These are phyloP conservation scores for Stichopus horrens DNA, from an alignment of 53 echinoderm and acorn worm species.

Conservation along the genomic window DNA sequence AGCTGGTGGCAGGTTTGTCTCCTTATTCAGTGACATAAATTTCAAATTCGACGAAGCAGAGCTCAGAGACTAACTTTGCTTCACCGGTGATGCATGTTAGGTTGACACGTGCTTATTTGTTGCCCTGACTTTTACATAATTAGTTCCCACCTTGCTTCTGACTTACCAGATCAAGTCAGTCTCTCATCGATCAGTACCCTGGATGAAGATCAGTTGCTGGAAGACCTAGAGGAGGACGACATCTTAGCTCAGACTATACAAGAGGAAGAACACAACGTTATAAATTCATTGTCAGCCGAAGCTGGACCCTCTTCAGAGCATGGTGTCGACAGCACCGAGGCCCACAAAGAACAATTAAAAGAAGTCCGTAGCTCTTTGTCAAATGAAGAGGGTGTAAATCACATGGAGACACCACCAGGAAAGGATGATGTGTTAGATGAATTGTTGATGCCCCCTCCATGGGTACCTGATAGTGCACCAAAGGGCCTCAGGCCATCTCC, in stretches of 20 bases:
- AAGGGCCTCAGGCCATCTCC: conserved; percentile 77
- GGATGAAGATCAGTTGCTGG: conserved; percentile 27
- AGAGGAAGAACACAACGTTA: conserved; percentile 21
- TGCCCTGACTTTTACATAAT: neutral
- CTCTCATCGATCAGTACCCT: conserved; percentile 28
- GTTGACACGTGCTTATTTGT: neutral
- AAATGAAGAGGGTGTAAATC: neutral
- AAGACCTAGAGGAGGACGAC: conserved; percentile 10
- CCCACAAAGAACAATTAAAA: neutral
- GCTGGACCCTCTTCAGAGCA: conserved; percentile 7
- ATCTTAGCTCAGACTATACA: neutral
- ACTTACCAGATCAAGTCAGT: neutral
- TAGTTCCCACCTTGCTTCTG: neutral
- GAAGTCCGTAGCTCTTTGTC: neutral
- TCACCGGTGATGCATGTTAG: neutral
- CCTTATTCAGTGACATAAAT: neutral
- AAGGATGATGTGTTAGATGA: conserved; percentile 57
- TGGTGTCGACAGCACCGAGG: neutral
- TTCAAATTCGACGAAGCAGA: neutral
- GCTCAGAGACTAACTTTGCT: neutral
- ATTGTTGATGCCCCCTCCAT: conserved; percentile 66
- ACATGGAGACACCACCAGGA: neutral
- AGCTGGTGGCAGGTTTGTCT: too few relatives aligned
- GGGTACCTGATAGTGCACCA: conserved; percentile 25
- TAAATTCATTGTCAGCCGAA: neutral